Base-by-base conservation (phyloP, 1,140 invertebrate species). In the Bombus polaris region DNA sequence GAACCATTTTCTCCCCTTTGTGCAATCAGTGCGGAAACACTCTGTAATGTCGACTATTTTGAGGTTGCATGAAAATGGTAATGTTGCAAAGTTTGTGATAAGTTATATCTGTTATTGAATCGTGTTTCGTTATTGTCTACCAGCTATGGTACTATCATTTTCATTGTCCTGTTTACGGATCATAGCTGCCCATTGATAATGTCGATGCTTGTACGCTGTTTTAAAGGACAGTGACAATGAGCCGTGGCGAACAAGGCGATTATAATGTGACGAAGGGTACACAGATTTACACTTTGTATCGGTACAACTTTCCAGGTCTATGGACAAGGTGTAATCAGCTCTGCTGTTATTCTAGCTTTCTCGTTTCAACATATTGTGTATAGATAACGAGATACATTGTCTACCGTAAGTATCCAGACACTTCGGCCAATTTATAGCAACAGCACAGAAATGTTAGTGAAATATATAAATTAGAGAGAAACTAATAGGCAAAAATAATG, bases 141-240 rank as follows among this genome's bases (percentile, higher is more conserved):
- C 35, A 32, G 15, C 57, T 12, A 32, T 12, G 18, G 13, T n/a
- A 47, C 57, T 75, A 82, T 75, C 57, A 59, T 65, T 75, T 65
- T 62, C 57, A 82, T 65, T 82, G 57, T 66, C 2, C 81, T 22
- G 71, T 65, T 74, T 65, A 47, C 44, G 57, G 32, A 82, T 82
- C 53, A n/a, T 44, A 65, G 65, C 32, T 65, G 32, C 47, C 39
- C 65, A 75, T 75, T 42, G 71, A 82, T 75, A 75, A 75, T 81
- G 70, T 81, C 80, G 80, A 81, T 74, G 59, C 72, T 65, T 22
- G 32, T 13, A n/a, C 8, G 12, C 53, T 10, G 71, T 65, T 74
- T 39, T 37, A 9, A 32, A 68, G 35, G 8, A 28, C 37, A 62
- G 42, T 42, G 35, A 47, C 57, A 57, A 35, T 32, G 37, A 13